Conservation (phyloP, 2,888 invertebrate genomes). For the Atethmia centrago region DNA sequence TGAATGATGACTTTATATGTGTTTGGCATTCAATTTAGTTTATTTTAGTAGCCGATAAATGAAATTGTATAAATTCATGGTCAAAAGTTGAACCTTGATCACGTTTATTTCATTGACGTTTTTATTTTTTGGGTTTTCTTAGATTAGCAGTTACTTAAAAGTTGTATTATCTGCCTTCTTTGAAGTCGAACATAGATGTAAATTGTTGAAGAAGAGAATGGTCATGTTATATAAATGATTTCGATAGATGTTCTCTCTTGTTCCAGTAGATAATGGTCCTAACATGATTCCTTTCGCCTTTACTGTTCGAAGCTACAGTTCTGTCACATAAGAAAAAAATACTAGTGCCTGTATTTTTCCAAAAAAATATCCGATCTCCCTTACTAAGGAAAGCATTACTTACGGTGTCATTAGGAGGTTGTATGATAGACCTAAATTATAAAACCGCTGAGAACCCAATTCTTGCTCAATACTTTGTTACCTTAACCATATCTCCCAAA, state of each 20-base stretch:
- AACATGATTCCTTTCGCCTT: too few relatives aligned
- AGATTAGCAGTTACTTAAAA: background rate
- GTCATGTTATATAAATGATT: background rate
- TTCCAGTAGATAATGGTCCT: background rate
- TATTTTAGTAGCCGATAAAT: background rate
- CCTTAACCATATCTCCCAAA: constrained; percentile 18
- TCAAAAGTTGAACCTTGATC: background rate
- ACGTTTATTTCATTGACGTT: background rate
- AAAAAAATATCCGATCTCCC: background rate
- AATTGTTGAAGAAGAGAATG: background rate
- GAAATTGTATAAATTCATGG: background rate
- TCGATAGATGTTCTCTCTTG: background rate
- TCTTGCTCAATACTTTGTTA: background rate
- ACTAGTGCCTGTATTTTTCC: background rate
- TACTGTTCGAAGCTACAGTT: too few relatives aligned
- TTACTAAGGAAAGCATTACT: too few relatives aligned
- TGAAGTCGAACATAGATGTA: background rate
- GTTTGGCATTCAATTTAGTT: background rate
- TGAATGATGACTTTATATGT: background rate
- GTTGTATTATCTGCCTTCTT: background rate
- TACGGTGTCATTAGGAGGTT: background rate
- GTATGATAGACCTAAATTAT: background rate
- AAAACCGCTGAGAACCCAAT: background rate
- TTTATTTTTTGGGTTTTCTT: background rate
- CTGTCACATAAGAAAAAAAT: background rate